phyloP scores from a whole-genome alignment of 2,797 vertebrate genomes.

The Cirrhinus mrigala region DNA sequence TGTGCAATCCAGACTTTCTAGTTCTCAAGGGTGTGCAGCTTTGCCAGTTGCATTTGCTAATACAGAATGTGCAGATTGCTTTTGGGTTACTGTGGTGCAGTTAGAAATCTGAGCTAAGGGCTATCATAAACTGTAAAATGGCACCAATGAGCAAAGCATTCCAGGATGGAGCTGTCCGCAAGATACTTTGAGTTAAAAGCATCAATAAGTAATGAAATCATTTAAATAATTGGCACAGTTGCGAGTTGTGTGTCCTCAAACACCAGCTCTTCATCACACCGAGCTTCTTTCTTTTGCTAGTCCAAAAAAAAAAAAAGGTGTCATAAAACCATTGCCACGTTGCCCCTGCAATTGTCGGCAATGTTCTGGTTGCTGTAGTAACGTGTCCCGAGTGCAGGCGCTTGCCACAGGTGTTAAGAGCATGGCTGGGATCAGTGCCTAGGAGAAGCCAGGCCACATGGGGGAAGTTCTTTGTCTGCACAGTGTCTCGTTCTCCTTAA shows the following conservation, averaged over 20 bases:
- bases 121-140: neutral
- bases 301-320: slow-evolving; percentile 24
- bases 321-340: slow-evolving; percentile 72
- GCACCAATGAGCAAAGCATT: neutral
- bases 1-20: slow-evolving; percentile 29
- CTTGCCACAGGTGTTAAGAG: slow-evolving; percentile 73
- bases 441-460: slow-evolving; percentile 37
- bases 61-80: slow-evolving; percentile 48
- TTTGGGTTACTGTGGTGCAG: neutral
- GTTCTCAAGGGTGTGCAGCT: slow-evolving; percentile 15
- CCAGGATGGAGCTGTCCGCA: neutral
- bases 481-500: slow-evolving; percentile 52
- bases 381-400: slow-evolving; percentile 56
- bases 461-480: slow-evolving; percentile 56
- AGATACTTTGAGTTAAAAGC: neutral
- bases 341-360: slow-evolving; percentile 53
- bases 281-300: slow-evolving; percentile 31
- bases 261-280: neutral
- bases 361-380: slow-evolving; percentile 71
- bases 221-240: neutral
- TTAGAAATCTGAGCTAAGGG: slow-evolving; percentile 1
- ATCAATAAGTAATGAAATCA: neutral
- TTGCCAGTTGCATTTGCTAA: slow-evolving; percentile 31
- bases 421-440: slow-evolving; percentile 46
- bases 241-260: neutral